Base-by-base conservation (phyloP, 92 coral and sea anemone genomes). In the Paragorgia papillata region DNA sequence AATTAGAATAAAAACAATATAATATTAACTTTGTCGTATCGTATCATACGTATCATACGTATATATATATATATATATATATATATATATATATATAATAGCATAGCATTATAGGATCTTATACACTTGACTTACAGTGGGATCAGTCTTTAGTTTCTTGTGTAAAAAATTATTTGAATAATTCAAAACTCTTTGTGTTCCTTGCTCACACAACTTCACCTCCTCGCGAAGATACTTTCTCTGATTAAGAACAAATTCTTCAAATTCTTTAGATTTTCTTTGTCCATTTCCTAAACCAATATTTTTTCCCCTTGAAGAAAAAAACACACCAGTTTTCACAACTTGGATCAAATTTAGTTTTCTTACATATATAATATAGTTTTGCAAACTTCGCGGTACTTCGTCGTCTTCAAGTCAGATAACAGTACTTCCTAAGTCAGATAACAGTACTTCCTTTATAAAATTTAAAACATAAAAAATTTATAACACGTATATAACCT, bases 251-350 rank as follows among this genome's bases (percentile, higher is more conserved):
- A 94, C 79, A 75, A 82, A 94, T 25, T 83, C 88, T 65, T 94
- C 98, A 85, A 90, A 94, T 33, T 82, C 94, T 53, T 86, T 80
- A 7, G 97, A 90, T 60, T 94, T 94, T 48, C 98, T 89, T 57
- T 94, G 98, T 10, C 98, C 98, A 88, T 94, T 94, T 24, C 98
- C 98, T 29, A 94, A 89, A 7, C 98, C 98, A 78, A 94, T 94
- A 61, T 86, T 90, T 60, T 86, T 90, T 30, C 91, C 85, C 69
- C 98, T 94, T 44, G 21, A 71, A 70, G 37, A 26, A 15, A 31
- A 58, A 65, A 21, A 20, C 7, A 29, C n/a, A 27, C 44, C 29
- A 31, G 57, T 10, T 4, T 37, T 37, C 43, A 37, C 10, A 10
- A 4, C 43, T 4, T 4, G 43, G n/a, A n/a, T n/a, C n/a, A n/a